Evolutionary conservation across 2,888 invertebrate genomes (phyloP), one percentile per base, ranked within the genome.

Genomic region (Erebia ligea): DNA sequence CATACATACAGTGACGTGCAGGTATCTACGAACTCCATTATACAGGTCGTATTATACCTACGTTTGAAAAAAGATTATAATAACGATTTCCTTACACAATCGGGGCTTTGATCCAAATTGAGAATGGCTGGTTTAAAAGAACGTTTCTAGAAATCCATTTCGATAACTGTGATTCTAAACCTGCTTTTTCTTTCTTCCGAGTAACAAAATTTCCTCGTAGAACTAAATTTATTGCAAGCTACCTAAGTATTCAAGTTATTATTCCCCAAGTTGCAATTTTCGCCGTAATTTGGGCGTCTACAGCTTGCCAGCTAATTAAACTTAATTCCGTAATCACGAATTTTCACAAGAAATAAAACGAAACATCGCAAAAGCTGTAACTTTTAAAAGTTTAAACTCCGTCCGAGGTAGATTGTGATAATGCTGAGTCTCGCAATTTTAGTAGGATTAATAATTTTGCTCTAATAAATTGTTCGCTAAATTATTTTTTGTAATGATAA

Each of bases 301-400:
- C 11, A 17, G 40, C 17, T 52, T n/a, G 54, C 50, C 64, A 52
- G 40, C 52, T 64, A 54, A 64, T 64, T 54, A 64, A 64, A 64
- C 64, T 64, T 64, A 54, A 64, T 64, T 54, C 34, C 34, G 54
- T 64, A 52, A 64, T 64, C 52, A 54, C 52, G 64, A 40, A 64
- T 64, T 64, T 64, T 54, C 54, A 64, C 52, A 64, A 64, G 64
- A 64, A 50, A 64, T 64, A 54, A 64, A 17, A 64, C 15, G 64
- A 64, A 64, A 54, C 48, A 17, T 34, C 11, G 52, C 54, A n/a
- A 64, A 64, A 64, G 52, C 40, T 54, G 40, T 40, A 19, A 62
- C 62, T 62, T 62, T 48, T 62, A 62, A 25, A 25, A 57, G 13
- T 57, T 57, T 8, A 61, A 42, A 63, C 50, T 50, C 25, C 11